Evolutionary conservation across 2,113 vertebrate species (phyloP), one percentile per base, ranked within the genome.

Genomic region (Hiodon alosoides): DNA sequence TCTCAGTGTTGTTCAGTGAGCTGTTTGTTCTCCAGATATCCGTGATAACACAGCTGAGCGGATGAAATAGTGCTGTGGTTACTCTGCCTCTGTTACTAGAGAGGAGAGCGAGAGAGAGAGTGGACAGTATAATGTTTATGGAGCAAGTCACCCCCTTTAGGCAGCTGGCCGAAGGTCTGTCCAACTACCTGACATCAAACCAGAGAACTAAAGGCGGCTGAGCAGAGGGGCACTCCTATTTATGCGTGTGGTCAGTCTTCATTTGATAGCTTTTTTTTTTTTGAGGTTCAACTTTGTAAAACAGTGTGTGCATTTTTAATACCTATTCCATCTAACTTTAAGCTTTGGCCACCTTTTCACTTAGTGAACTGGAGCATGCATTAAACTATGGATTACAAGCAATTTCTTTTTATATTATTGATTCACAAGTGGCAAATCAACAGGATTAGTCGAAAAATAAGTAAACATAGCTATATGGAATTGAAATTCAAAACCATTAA

Each of bases 181-280:
- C 9, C 62, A 59, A 11, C 47, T 58, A 31, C 70, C 54, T 58
- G 16, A 66, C 72, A 8, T 5, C 2, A 7, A 14, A 69, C 2
- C 67, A 69, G 13, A 69, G 67, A 69, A 52, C 52, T 52, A 54
- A 13, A 4, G 59, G 13, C n/a, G 59, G 59, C 14, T 9, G 59
- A 11, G 59, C 10, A 14, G 13, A 14, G 10, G 10, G 67, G 68
- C 13, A 31, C 31, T 31, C 31, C 31, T 31, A 31, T 31, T 31
- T 31, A 31, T 31, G 31, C 31, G 2, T 31, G 31, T 31, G 31
- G 31, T 31, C 31, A 31, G 31, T 31, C 31, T 31, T 31, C 31
- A 31, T 31, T 31, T 69, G 52, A 69, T 8, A 52, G 52, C 52
- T 69, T 69, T 69, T 69, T n/a, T 82, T 79, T 31, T 31, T 31